Conservation (phyloP, 2,888 invertebrate genomes). For the Leptinotarsa peninsularis region DNA sequence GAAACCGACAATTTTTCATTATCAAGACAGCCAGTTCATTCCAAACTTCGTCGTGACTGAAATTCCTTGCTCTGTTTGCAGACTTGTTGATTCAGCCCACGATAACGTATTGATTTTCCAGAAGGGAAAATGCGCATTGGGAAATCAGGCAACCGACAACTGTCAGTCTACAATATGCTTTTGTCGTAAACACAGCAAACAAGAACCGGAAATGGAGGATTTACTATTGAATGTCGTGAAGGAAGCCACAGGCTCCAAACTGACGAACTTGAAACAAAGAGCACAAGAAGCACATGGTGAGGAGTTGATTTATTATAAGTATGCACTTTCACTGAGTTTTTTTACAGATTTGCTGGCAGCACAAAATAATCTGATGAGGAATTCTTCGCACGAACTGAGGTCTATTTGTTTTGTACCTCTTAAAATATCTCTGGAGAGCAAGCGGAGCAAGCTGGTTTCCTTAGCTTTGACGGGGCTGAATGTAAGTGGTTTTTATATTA, state of each 20-base stretch:
- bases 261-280: conserved; percentile 80
- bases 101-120: conserved; percentile 43
- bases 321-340: not conserved
- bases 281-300: conserved; percentile 90
- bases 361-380: conserved; percentile 80
- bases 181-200: conserved; percentile 39
- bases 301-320: conserved; percentile 24
- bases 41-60: not conserved
- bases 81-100: conserved; percentile 40
- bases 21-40: not conserved
- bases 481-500: conserved; percentile 71
- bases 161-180: conserved; percentile 37
- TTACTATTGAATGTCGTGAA: conserved; percentile 85
- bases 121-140: conserved; percentile 44
- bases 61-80: conserved; percentile 1
- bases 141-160: not conserved
- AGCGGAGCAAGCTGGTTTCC: conserved; percentile 85
- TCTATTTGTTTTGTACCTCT: conserved; percentile 87
- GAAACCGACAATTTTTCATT: not conserved
- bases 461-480: conserved; percentile 90
- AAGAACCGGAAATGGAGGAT: conserved; percentile 79
- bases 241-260: conserved; percentile 85
- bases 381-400: conserved; percentile 85
- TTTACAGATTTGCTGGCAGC: conserved; percentile 81
- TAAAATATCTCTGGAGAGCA: conserved; percentile 89